These are phyloP conservation scores for Melanchra persicariae DNA, from an alignment of 2,888 invertebrate species.

Conservation along the genomic window DNA sequence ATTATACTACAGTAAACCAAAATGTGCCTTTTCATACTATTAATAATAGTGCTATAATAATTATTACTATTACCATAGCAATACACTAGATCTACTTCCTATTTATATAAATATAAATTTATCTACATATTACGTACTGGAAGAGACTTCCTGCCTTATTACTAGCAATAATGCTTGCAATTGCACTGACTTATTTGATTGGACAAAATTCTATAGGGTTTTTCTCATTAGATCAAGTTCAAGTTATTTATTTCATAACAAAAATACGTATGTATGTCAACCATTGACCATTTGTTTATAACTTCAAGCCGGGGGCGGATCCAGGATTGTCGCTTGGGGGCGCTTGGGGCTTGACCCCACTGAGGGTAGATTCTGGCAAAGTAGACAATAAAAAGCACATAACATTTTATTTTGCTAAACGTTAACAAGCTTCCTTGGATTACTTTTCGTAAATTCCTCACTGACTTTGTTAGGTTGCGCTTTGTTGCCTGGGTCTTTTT, in stretches of 20 bases:
- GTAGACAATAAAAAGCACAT: too few species aligned
- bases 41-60: background rate
- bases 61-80: conserved; percentile 9
- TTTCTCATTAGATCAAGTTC: background rate
- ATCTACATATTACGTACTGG: background rate
- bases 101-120: background rate
- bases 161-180: background rate
- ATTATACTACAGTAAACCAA: conserved; percentile 6
- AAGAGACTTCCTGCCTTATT: background rate
- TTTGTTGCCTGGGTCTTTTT: too few species aligned
- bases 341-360: too few species aligned
- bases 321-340: too few species aligned
- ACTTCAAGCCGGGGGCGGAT: too few species aligned
- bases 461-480: too few species aligned
- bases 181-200: background rate
- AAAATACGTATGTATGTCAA: too few species aligned
- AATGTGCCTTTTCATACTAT: conserved; percentile 42
- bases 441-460: too few species aligned
- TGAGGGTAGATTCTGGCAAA: too few species aligned
- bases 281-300: background rate
- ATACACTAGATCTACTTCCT: background rate
- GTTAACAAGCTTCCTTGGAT: too few species aligned
- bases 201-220: background rate
- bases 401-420: too few species aligned
- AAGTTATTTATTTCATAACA: too few species aligned